Evolutionary conservation across 2,113 vertebrate species (phyloP), one percentile per base, ranked within the genome.

Genomic region (Marmota monax): DNA sequence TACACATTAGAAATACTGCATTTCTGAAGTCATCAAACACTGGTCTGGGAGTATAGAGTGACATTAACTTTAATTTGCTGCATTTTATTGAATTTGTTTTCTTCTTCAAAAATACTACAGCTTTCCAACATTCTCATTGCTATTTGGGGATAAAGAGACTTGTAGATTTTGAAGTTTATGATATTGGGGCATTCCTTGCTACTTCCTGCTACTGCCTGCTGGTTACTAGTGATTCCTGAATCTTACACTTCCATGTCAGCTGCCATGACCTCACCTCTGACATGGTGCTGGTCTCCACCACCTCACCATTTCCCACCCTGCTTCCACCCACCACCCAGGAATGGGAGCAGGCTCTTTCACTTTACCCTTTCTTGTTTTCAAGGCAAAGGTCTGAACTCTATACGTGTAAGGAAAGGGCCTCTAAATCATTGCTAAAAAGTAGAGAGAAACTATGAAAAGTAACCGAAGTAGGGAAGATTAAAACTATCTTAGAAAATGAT

Each of bases 1-100:
- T 53, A 25, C 48, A 34, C 70, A 53, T 58, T 69, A 74, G 16
- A 95, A 85, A 95, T 67, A 93, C 6, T 65, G 0, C 32, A 88
- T 37, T 95, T 91, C 32, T 17, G 65, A 76, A 88, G 14, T 84
- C 7, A 84, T 73, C 74, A 74, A 85, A 79, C 69, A 90, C 4
- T 90, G 42, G 17, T 76, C 61, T 88, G 39, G 2, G 4, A 29
- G 11, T 74, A 18, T 17, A 63, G 67, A 80, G 27, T 87, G n/a
- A 95, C 95, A 88, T 72, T 82, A 69, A 94, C 25, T 95, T 96
- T 77, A 22, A 95, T 61, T 85, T 80, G 4, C 39, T 94, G 10
- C 3, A 72, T 82, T 70, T 92, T 95, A 94, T 14, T 73, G 20
- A 76, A 70, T 92, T 87, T 76, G 9, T 63, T 93, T 76, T 88